Conservation (phyloP, 2,113 vertebrate species). For the Apodemus sylvaticus region DNA sequence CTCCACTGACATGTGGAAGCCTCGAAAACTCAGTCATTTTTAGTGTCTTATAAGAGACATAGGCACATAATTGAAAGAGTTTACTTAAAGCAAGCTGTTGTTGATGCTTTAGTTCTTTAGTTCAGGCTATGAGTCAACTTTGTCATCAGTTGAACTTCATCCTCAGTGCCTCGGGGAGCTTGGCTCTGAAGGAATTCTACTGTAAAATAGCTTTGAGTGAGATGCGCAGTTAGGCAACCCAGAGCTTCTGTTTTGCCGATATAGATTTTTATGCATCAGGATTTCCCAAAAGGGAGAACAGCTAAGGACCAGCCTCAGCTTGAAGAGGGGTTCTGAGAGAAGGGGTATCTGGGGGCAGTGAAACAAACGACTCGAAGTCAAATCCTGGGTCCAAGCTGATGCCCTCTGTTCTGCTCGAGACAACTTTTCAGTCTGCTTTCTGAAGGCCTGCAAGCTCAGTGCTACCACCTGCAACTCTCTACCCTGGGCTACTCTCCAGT, state of each 20-base stretch:
- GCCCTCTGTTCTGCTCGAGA: no score
- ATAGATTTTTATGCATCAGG: neutral
- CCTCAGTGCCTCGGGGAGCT: slow-evolving; percentile 44
- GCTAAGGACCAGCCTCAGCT: no score
- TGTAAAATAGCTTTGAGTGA: slow-evolving; percentile 18
- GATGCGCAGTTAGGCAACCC: neutral
- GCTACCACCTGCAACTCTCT: no score
- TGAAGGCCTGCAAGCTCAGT: no score
- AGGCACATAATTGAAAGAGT: neutral
- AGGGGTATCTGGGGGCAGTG: no score
- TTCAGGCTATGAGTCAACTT: slow-evolving; percentile 49
- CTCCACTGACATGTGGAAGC: neutral
- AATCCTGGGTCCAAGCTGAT: no score
- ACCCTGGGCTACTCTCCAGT: no score
- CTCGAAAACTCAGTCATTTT: neutral
- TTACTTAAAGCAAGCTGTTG: neutral
- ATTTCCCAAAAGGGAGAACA: neutral
- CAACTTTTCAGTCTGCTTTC: no score
- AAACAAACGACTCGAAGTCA: no score
- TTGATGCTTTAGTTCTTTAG: slow-evolving; percentile 30
- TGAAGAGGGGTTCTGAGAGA: no score
- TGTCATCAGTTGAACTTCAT: slow-evolving; percentile 24
- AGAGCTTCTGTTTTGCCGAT: neutral
- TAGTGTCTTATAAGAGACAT: slow-evolving; percentile 15
- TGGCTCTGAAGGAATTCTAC: neutral